Base-by-base conservation (phyloP, 2,888 invertebrate genomes). In the Bimastos eiseni region DNA sequence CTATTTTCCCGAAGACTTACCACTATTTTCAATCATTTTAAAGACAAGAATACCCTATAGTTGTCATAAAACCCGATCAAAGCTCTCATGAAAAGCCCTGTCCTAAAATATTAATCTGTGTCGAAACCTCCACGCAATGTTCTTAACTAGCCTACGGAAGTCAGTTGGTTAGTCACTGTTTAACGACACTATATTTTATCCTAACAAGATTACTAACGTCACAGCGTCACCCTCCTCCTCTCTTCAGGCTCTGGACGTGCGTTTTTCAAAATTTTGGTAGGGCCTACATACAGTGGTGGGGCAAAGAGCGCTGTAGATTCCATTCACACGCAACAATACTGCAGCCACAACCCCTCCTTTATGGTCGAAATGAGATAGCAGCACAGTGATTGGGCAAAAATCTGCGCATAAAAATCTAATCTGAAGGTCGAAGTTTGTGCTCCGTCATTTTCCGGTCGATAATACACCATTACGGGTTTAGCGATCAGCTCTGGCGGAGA, bases 401-500 rank as follows among this genome's bases (percentile, higher is more conserved):
- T 8, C 70, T 70, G n/a, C n/a, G 70, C 70, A 70, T 70, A 70
- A 70, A 70, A 70, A 70, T 70, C 30, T 70, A 70, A 70, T 70
- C n/a, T 11, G 0, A n/a, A n/a, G 70, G 70, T 70, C 70, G 70
- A 8, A 70, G 70, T n/a, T 70, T 70, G n/a, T 70, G 70, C 70
- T 70, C 70, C 70, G 70, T 70, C 70, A 70, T 70, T 70, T 70
- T 70, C 70, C 70, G 70, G n/a, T n/a, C 70, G 70, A 70, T 70
- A 70, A 70, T 70, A 70, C 70, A 11, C 70, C 70, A 70, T 70
- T 70, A 70, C 70, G n/a, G 70, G 2, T 70, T n/a, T 17, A n/a
- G n/a, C 70, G 30, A 70, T n/a, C 24, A 24, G 19, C 11, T 49
- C n/a, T 13, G 2, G 21, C n/a, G 70, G 30, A 30, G 70, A 30